These are phyloP conservation scores for Melanotaenia duboulayi DNA, from an alignment of 2,113 vertebrate genomes.

Conservation along the genomic window DNA sequence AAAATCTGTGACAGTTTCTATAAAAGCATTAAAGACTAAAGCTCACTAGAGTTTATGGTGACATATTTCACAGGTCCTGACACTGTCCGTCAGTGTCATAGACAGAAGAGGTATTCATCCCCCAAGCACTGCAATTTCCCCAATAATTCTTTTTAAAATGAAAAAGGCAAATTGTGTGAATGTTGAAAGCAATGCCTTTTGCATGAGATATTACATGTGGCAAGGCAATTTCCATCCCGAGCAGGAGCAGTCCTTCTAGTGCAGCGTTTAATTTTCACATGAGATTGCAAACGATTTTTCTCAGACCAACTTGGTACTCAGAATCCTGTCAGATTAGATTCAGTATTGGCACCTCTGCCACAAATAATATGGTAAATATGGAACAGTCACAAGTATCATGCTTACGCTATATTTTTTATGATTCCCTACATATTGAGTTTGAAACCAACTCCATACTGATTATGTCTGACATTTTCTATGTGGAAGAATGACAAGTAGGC, in stretches of 20 bases:
- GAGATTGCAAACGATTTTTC: constrained; percentile 72
- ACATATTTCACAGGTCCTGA: constrained; percentile 6
- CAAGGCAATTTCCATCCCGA: constrained; percentile 80
- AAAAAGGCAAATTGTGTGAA: constrained; percentile 50
- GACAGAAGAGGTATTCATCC: constrained; percentile 37
- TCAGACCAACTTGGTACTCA: constrained; percentile 29
- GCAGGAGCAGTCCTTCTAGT: constrained; percentile 50
- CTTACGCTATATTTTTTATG: neutral
- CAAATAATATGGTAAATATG: constrained; percentile 62
- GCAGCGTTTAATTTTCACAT: constrained; percentile 77
- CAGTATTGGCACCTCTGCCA: constrained; percentile 49
- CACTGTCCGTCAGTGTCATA: constrained; percentile 16
- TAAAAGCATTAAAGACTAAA: constrained; percentile 13
- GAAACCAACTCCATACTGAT: constrained; percentile 25
- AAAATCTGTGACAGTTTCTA: constrained; percentile 16
- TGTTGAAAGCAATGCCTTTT: constrained; percentile 38
- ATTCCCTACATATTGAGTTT: constrained; percentile 21
- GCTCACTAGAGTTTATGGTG: constrained; percentile 8
- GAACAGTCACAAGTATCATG: constrained; percentile 44
- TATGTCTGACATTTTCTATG: constrained; percentile 8
- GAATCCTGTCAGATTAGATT: constrained; percentile 54
- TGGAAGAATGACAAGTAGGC: constrained; percentile 4
- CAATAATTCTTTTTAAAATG: constrained; percentile 37
- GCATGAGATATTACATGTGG: constrained; percentile 79
- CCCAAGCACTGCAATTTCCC: constrained; percentile 4